phyloP scores from a whole-genome alignment of 2,113 vertebrate species.

The Symphodus melops region DNA sequence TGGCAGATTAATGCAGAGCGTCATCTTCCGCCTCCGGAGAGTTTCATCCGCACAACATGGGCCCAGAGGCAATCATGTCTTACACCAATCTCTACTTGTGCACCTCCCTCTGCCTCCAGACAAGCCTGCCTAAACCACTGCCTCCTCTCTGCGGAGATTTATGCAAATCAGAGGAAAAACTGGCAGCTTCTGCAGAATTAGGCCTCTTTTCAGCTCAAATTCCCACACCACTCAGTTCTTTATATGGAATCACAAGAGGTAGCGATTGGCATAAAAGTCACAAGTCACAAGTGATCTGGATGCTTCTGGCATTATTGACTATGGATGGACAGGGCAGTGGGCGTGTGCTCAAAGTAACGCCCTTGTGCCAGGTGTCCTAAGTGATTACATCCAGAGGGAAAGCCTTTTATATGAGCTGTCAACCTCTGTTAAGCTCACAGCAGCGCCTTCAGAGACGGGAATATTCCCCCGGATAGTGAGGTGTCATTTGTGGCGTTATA shows the following conservation, averaged over 20 bases:
- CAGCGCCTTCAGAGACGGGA: conserved; percentile 36
- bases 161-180: conserved; percentile 65
- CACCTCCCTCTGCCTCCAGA: conserved; percentile 60
- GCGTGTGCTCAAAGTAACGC: conserved; percentile 46
- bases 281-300: conserved; percentile 17
- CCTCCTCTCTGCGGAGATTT: conserved; percentile 54
- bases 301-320: conserved; percentile 21
- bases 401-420: conserved; percentile 53
- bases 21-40: conserved; percentile 52
- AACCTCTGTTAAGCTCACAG: conserved; percentile 41
- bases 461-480: conserved; percentile 43
- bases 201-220: conserved; percentile 37
- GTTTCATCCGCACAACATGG: conserved; percentile 48
- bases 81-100: conserved; percentile 54
- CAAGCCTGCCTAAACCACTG: conserved; percentile 66
- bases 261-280: conserved; percentile 26
- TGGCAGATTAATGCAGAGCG: conserved; percentile 64
- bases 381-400: conserved; percentile 44
- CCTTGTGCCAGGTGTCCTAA: conserved; percentile 33
- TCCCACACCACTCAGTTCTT: conserved; percentile 13
- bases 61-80: conserved; percentile 69
- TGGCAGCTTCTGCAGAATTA: conserved; percentile 52
- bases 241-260: conserved; percentile 18
- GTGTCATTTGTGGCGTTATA: conserved; percentile 53
- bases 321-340: conserved; percentile 19